A percentile compares a stretch with the other conserved stretches of the same genome.
Evolutionary conservation across 2,888 invertebrate genomes (phyloP).

Genomic region (Lycaena phlaeas): DNA sequence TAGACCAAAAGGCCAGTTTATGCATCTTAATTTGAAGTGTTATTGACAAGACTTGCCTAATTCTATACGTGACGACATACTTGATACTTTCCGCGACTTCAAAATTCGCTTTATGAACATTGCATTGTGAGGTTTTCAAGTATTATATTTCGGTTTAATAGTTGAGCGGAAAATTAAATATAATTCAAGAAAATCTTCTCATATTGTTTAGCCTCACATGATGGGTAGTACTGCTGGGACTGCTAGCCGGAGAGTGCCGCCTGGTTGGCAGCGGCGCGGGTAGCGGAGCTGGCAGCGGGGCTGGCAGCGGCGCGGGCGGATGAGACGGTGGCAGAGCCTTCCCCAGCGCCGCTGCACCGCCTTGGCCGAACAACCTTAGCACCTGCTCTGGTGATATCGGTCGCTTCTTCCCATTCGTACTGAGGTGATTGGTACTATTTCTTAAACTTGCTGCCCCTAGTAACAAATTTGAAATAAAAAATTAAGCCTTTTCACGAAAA

Average conservation of each 20-base stretch:
- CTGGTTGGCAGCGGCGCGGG: constrained; percentile 65
- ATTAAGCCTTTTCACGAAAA: background rate
- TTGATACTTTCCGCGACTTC: too few species aligned
- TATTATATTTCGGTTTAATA: too few species aligned
- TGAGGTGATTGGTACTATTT: constrained; percentile 67
- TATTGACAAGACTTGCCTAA: too few species aligned
- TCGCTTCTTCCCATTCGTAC: constrained; percentile 79
- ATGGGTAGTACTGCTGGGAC: constrained; percentile 85
- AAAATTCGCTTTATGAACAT: too few species aligned
- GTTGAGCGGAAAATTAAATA: too few species aligned
- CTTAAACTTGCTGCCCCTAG: constrained; percentile 54
- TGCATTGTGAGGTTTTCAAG: too few species aligned
- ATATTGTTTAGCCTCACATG: constrained; percentile 74
- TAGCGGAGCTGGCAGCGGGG: constrained; percentile 37
- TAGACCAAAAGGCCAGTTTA: too few species aligned
- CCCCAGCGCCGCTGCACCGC: constrained; percentile 60
- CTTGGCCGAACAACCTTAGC: constrained; percentile 75
- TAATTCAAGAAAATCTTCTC: too few species aligned
- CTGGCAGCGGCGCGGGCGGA: constrained; percentile 52
- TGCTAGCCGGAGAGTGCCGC: constrained; percentile 79
- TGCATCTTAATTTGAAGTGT: too few species aligned
- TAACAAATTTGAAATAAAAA: background rate
- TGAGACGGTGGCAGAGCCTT: constrained; percentile 63
- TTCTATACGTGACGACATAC: too few species aligned
- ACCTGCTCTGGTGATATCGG: constrained; percentile 91